Evolutionary conservation across 2,888 invertebrate genomes (phyloP).

Genomic region (Andrena dorsata): DNA sequence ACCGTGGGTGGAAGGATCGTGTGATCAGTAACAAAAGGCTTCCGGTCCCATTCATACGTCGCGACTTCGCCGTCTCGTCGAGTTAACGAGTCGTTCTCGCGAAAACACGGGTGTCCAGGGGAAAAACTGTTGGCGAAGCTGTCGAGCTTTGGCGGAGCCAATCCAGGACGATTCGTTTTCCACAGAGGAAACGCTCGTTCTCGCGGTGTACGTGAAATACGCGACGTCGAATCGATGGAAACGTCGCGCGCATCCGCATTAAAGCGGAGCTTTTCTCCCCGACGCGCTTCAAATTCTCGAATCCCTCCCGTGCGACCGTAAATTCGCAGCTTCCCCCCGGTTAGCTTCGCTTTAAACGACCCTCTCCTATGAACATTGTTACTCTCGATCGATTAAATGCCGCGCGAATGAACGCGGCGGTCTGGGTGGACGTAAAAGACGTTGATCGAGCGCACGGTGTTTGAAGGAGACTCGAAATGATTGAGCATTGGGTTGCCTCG

Average conservation of each 20-base stretch:
- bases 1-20: constrained; percentile 30
- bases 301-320: constrained; percentile 26
- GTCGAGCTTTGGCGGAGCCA: not conserved
- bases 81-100: constrained; percentile 44
- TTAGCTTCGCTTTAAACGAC: constrained; percentile 38
- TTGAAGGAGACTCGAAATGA: not conserved
- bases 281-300: constrained; percentile 28
- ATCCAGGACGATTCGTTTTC: constrained; percentile 69
- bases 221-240: constrained; percentile 78
- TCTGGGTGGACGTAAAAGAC: not conserved
- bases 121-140: constrained; percentile 16
- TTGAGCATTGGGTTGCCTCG: not conserved
- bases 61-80: constrained; percentile 45
- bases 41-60: constrained; percentile 16
- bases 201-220: constrained; percentile 70
- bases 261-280: constrained; percentile 74
- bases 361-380: constrained; percentile 6
- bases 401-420: not conserved
- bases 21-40: constrained; percentile 35
- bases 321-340: constrained; percentile 23
- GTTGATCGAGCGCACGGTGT: not conserved
- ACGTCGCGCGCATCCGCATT: constrained; percentile 80
- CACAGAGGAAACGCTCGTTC: constrained; percentile 62
- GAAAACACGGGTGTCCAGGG: constrained; percentile 16
- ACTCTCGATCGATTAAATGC: constrained; percentile 34